phyloP scores from a whole-genome alignment of 2,888 invertebrate species.

The Rhorus exstirpatorius region DNA sequence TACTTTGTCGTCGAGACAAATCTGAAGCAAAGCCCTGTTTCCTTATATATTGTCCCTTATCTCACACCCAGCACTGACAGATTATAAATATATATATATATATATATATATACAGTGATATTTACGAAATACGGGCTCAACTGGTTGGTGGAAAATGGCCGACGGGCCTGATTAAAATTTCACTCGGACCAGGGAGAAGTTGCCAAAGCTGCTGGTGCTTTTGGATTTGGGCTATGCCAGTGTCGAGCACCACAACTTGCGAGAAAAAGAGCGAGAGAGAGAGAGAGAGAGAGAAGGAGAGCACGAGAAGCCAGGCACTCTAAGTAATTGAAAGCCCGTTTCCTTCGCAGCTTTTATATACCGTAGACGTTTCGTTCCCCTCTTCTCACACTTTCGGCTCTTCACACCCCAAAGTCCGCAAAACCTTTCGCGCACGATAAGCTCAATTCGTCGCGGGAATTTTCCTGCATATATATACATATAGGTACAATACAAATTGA shows the following conservation, averaged over 20 bases:
- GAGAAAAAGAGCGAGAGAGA: neutral
- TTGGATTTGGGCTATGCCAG: constrained; percentile 31
- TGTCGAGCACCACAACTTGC: constrained; percentile 25
- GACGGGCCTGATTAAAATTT: constrained; percentile 72
- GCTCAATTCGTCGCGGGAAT: constrained; percentile 65
- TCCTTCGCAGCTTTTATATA: constrained; percentile 61
- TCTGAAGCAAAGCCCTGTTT: constrained; percentile 51
- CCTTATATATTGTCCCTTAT: constrained; percentile 52
- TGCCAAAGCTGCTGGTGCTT: constrained; percentile 62
- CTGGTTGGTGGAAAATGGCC: constrained; percentile 65
- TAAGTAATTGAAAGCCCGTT: constrained; percentile 77
- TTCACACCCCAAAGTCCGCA: constrained; percentile 35
- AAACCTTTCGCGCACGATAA: constrained; percentile 65
- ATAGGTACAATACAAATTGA: neutral
- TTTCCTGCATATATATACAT: constrained; percentile 17
- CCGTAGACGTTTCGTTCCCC: constrained; percentile 48
- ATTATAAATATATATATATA: constrained; percentile 4
- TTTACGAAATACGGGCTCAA: constrained; percentile 9
- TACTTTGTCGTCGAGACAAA: constrained; percentile 29
- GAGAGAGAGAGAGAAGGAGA: neutral
- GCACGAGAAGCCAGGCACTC: constrained; percentile 69
- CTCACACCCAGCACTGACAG: constrained; percentile 49
- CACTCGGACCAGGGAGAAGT: constrained; percentile 66
- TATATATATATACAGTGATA: neutral
- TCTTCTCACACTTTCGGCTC: constrained; percentile 44